Evolutionary conservation across 37 sponge, comb jelly and placozoan genomes (phyloP).

Genomic region (Ephydatia muelleri): DNA sequence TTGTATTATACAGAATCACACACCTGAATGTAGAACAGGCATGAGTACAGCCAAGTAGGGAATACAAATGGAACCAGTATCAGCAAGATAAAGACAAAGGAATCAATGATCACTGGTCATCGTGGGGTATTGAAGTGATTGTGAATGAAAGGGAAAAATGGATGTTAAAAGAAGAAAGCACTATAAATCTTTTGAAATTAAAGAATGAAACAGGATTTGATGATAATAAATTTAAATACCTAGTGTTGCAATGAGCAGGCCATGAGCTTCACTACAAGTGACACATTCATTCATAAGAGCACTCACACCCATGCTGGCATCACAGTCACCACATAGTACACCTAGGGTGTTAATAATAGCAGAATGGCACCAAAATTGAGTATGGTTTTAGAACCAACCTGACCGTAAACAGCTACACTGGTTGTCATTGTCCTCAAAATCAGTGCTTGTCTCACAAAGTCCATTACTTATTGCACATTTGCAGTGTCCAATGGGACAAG

Average conservation of each 20-base stretch:
- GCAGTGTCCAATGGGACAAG: slow-evolving; percentile 13
- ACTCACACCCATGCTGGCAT: slow-evolving; percentile 37
- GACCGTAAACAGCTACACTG: slow-evolving; percentile 18
- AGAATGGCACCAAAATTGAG: neutral
- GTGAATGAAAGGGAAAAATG: neutral
- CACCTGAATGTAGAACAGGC: slow-evolving; percentile 63
- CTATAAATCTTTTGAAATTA: too few species aligned
- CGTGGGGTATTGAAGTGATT: neutral
- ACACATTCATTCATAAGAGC: slow-evolving; percentile 46
- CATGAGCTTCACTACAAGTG: slow-evolving; percentile 21
- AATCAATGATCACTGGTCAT: slow-evolving; percentile 8
- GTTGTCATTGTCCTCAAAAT: neutral
- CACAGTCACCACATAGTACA: slow-evolving; percentile 59
- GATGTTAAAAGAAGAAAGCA: too few species aligned
- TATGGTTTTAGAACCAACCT: neutral
- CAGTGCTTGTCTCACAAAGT: neutral
- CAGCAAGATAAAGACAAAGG: neutral
- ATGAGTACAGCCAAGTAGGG: slow-evolving; percentile 29
- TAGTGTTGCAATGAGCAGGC: slow-evolving; percentile 8
- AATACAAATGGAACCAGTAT: slow-evolving; percentile 1
- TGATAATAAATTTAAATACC: slow-evolving; percentile 2
- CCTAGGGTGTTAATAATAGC: slow-evolving; percentile 14
- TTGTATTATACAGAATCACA: neutral
- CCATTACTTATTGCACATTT: neutral
- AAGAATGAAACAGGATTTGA: too few species aligned